Percentiles rank a stretch among this genome's conserved stretches.
phyloP scores from a whole-genome alignment of 2,888 invertebrate species.

The Cantharis lateralis region DNA sequence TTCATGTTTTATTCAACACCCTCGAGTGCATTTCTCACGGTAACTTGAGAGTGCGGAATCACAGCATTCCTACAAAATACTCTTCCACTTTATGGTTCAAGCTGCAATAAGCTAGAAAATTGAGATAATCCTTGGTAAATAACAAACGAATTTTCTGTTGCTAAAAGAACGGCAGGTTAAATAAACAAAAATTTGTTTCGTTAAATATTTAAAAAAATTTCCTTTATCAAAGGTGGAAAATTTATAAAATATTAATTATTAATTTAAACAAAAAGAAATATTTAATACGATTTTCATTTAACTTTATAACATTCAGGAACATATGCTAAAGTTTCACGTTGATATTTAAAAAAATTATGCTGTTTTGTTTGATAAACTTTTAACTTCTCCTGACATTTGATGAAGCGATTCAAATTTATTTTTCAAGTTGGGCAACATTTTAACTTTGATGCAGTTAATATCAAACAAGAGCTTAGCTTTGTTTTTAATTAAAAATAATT shows the following conservation, averaged over 20 bases:
- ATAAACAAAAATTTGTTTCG: neutral
- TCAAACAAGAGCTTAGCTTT: conserved; percentile 11
- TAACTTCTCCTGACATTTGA: conserved; percentile 34
- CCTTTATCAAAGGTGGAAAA: neutral
- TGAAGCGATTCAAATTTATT: conserved; percentile 34
- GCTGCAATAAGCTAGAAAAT: conserved; percentile 15
- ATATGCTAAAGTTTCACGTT: conserved; percentile 24
- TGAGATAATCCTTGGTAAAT: conserved; percentile 19
- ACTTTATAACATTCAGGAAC: conserved; percentile 25
- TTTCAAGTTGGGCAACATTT: conserved; percentile 30
- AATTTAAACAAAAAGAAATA: conserved; percentile 15
- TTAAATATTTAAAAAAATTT: neutral
- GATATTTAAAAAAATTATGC: conserved; percentile 28
- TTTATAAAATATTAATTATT: neutral
- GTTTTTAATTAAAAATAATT: conserved; percentile 4
- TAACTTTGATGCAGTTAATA: conserved; percentile 32
- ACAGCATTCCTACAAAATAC: conserved; percentile 24
- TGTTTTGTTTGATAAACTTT: conserved; percentile 31
- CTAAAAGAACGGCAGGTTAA: neutral
- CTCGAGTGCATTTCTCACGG: conserved; percentile 40
- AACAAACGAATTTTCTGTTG: neutral
- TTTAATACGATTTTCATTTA: conserved; percentile 18
- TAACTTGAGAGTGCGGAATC: conserved; percentile 32
- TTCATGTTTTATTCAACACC: conserved; percentile 41
- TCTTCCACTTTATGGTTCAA: conserved; percentile 22